Evolutionary conservation across 2,797 vertebrate species (phyloP), one percentile per base, ranked within the genome.

Genomic region (Nannoperca obscura): DNA sequence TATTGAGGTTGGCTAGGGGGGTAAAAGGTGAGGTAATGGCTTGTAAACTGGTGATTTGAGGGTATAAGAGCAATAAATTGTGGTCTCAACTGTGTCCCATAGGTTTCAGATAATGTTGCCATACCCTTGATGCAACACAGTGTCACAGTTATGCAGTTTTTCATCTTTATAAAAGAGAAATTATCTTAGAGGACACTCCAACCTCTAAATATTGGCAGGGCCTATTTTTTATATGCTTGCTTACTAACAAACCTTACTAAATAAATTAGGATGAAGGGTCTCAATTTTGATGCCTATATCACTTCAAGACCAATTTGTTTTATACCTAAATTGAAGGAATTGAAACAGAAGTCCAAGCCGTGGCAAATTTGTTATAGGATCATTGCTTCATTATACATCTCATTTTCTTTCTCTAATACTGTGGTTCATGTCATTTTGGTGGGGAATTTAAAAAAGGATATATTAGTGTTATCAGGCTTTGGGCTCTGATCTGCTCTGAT

Each of bases 221-320:
- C 13, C 59, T 52, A 7, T 65, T 81, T 84, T 71, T 68, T 71
- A 80, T 78, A 71, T 66, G 54, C 61, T 62, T 72, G 74, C 59
- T 80, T 80, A 78, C 75, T 74, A 78, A 86, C 78, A 81, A 67
- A 58, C 34, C 30, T 85, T 30, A 74, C 58, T 82, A 76, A 86
- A 87, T 87, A 86, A 86, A 90, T 85, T 64, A 82, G 70, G 42
- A 75, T 63, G 73, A 73, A 80, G 54, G 40, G 71, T 88, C 58
- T 89, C 50, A n/a, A 71, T 77, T 80, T 82, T 80, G 67, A 20
- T 84, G 64, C 76, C 71, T 84, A 49, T 70, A 76, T 30, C 77
- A 81, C 71, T 81, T 83, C 20, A 86, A 80, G 83, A 89, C 78
- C 76, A 90, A 88, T 93, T 89, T 88, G 77, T 90, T 90, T 84